These are phyloP conservation scores for Genyomyrus donnyi DNA, from an alignment of 2,113 vertebrate species.

Conservation along the genomic window DNA sequence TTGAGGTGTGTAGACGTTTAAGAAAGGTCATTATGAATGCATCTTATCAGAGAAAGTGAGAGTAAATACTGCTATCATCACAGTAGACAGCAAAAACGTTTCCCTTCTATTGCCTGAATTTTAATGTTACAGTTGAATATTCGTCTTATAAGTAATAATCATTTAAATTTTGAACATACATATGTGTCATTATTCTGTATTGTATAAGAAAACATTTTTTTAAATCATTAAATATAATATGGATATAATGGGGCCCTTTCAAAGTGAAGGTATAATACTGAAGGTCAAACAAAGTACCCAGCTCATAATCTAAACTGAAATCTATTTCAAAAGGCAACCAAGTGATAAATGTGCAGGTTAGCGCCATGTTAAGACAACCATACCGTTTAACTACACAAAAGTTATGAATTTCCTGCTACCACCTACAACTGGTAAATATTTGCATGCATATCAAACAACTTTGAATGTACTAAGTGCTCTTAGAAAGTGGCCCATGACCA, in stretches of 20 bases:
- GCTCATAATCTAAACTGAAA: background rate
- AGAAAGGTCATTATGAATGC: background rate
- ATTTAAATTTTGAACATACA: background rate
- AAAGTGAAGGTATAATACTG: background rate
- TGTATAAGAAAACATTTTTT: background rate
- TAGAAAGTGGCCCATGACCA: background rate
- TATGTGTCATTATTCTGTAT: background rate
- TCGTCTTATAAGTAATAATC: background rate
- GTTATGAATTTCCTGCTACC: background rate
- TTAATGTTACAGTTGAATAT: background rate
- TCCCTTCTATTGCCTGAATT: background rate
- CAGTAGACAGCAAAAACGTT: background rate
- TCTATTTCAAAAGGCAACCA: background rate
- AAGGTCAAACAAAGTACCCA: background rate
- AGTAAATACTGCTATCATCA: background rate
- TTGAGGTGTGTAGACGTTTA: background rate
- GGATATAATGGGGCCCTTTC: background rate
- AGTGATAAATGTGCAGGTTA: background rate
- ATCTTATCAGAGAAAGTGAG: background rate
- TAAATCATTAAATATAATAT: background rate
- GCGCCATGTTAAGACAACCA: background rate
- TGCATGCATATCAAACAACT: background rate
- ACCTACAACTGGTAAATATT: background rate
- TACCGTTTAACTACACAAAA: background rate
- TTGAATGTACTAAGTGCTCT: background rate